Evolutionary conservation across 2,888 invertebrate genomes (phyloP).

Genomic region (Aphrophora alni): DNA sequence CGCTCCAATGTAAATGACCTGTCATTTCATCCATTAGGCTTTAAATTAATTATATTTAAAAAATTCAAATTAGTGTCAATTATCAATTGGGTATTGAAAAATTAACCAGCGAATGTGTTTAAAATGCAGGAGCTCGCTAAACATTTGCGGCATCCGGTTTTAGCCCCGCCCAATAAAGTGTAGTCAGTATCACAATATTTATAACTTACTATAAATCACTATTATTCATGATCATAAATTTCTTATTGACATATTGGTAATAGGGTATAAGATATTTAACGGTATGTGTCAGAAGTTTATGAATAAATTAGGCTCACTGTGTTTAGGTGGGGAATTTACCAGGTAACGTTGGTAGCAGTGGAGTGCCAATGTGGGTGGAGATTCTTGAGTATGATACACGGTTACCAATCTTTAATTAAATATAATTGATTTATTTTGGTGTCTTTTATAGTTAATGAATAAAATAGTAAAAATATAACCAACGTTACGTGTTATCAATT

Average conservation of each 20-base stretch:
- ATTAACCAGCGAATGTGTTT: neutral
- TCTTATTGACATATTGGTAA: conserved; percentile 2
- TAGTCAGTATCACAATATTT: neutral
- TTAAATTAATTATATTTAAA: neutral
- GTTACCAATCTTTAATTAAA: neutral
- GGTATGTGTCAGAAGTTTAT: neutral
- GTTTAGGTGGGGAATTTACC: neutral
- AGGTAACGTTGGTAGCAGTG: neutral
- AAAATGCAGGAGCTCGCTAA: neutral
- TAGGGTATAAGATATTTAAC: conserved; percentile 5
- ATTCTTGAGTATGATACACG: neutral
- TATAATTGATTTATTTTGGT: neutral
- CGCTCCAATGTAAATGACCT: neutral
- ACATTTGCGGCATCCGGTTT: neutral
- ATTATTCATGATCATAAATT: neutral
- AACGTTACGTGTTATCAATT: too few species aligned
- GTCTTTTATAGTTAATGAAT: too few species aligned
- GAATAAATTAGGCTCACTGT: neutral
- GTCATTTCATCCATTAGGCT: neutral
- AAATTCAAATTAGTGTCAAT: neutral
- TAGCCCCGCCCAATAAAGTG: neutral
- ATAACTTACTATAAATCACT: conserved; percentile 3
- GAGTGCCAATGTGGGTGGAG: neutral
- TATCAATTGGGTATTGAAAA: neutral
- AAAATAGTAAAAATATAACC: too few species aligned